These are phyloP conservation scores for Abrostola triplasia DNA, from an alignment of 2,888 invertebrate genomes.

Conservation along the genomic window DNA sequence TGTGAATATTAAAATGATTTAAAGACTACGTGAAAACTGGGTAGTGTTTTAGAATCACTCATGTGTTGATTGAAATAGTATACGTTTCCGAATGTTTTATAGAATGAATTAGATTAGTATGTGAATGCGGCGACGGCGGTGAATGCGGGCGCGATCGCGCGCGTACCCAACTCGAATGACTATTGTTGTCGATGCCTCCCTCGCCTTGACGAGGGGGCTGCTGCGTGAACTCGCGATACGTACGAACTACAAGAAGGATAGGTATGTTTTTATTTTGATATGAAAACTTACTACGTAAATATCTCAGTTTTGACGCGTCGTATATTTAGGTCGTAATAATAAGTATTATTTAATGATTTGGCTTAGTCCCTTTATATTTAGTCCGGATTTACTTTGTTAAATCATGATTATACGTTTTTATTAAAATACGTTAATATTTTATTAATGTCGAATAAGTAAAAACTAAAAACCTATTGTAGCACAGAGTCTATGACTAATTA, in stretches of 20 bases:
- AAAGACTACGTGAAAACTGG: conserved; percentile 11
- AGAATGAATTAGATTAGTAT: conserved; percentile 9
- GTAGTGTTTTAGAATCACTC: conserved; percentile 24
- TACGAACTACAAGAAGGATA: conserved; percentile 2
- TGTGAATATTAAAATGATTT: conserved; percentile 20
- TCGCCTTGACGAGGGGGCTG: conserved; percentile 48
- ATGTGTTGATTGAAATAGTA: conserved; percentile 40
- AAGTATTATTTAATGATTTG: background rate
- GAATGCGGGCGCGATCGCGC: conserved; percentile 44
- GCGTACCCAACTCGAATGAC: conserved; percentile 53
- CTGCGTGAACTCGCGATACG: conserved; percentile 35
- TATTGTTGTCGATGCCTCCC: conserved; percentile 53
- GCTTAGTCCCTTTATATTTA: no score
- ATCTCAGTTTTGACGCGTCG: conserved; percentile 1
- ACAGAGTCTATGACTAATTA: no score
- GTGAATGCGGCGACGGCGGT: conserved; percentile 16
- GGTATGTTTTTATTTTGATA: conserved; percentile 25
- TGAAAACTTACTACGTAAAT: background rate
- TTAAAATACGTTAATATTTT: no score
- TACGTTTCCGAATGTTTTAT: conserved; percentile 31
- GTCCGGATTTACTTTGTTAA: no score
- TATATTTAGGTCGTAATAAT: no score
- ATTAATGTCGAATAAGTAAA: no score
- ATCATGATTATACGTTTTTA: no score
- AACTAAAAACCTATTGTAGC: no score